Conservation (phyloP, 2,113 vertebrate species). For the Cepphus grylle region DNA sequence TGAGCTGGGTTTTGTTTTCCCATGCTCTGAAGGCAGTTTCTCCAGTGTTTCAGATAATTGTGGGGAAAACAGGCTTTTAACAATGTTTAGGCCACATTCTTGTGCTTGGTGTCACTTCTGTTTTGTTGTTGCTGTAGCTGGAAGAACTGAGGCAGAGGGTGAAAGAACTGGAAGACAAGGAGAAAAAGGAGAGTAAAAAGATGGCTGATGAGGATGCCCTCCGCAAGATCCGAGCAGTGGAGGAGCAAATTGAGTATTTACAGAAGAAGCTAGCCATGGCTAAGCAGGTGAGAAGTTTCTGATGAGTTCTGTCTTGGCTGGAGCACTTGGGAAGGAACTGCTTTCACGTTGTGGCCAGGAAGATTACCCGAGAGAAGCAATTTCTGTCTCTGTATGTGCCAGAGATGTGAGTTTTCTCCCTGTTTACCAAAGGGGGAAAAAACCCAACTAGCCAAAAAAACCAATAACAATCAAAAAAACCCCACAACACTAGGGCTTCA, state of each 20-base stretch:
- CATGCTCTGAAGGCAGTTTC: neutral
- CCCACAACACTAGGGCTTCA: rapidly evolving
- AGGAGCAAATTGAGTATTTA: conserved; percentile 94
- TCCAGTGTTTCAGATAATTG: neutral
- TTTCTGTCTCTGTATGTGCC: neutral
- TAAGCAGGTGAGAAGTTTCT: conserved; percentile 83
- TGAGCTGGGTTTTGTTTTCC: neutral
- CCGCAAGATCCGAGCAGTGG: conserved; percentile 91
- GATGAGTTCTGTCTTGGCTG: neutral
- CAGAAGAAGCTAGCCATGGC: conserved; percentile 96
- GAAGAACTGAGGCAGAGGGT: conserved; percentile 92
- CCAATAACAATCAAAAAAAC: neutral
- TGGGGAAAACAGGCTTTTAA: neutral
- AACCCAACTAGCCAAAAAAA: neutral
- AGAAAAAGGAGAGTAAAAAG: conserved; percentile 95
- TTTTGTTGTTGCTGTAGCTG: conserved; percentile 69
- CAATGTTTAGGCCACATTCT: neutral
- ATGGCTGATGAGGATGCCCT: conserved; percentile 96
- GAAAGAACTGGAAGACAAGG: conserved; percentile 91
- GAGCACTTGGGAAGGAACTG: neutral
- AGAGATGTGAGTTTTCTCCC: neutral
- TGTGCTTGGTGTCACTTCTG: neutral
- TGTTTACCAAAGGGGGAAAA: neutral
- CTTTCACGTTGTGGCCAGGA: neutral
- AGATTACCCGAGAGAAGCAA: neutral